phyloP scores from a whole-genome alignment of 2,888 invertebrate species.

The Pollenia angustigena region DNA sequence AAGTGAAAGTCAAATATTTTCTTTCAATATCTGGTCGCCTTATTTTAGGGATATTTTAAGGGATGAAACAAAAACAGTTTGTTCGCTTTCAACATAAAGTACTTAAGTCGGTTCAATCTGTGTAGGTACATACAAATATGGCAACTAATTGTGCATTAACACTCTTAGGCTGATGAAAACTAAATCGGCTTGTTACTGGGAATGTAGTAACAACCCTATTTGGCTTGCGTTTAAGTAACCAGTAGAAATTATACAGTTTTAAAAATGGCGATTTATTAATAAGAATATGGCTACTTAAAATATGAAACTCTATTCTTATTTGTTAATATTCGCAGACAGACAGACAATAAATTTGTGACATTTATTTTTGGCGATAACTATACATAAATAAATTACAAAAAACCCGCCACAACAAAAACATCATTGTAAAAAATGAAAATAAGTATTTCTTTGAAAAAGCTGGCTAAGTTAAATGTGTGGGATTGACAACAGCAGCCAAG shows the following conservation, averaged over 20 bases:
- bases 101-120: too few species aligned
- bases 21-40: too few species aligned
- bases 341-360: neutral
- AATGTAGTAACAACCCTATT: neutral
- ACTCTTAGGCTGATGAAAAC: too few species aligned
- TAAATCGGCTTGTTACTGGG: too few species aligned
- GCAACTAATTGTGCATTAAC: too few species aligned
- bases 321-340: neutral
- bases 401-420: neutral
- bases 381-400: neutral
- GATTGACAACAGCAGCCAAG: slow-evolving; percentile 6
- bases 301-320: slow-evolving; percentile 3
- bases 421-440: slow-evolving; percentile 11
- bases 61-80: too few species aligned
- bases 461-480: slow-evolving; percentile 22
- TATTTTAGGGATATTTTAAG: too few species aligned
- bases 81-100: too few species aligned
- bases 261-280: slow-evolving; percentile 47
- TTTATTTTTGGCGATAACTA: neutral
- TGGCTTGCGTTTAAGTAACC: neutral
- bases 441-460: neutral
- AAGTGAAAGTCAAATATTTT: too few species aligned
- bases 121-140: too few species aligned
- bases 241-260: slow-evolving; percentile 9
- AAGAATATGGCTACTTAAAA: slow-evolving; percentile 26